phyloP scores from a whole-genome alignment of 2,797 vertebrate species.

The Phalloptychus januarius region DNA sequence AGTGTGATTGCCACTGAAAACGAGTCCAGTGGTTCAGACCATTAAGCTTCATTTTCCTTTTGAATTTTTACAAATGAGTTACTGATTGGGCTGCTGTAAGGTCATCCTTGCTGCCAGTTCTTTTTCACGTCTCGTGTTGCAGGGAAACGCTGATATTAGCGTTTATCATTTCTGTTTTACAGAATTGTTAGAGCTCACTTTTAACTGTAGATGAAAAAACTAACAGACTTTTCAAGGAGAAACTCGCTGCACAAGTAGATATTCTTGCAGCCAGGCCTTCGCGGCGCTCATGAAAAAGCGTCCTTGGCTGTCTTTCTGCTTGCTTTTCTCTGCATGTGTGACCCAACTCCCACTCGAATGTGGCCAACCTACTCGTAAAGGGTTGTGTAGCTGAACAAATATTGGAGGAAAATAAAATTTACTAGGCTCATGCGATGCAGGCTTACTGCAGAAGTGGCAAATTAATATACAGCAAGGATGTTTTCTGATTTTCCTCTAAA shows the following conservation, averaged over 20 bases:
- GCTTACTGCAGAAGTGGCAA: conserved; percentile 43
- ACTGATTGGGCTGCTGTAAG: conserved; percentile 48
- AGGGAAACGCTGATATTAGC: conserved; percentile 34
- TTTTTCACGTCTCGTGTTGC: conserved; percentile 25
- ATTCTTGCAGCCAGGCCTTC: conserved; percentile 39
- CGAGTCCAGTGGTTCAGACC: not conserved
- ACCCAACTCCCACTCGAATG: conserved; percentile 55
- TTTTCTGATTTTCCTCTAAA: conserved; percentile 72
- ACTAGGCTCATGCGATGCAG: conserved; percentile 22
- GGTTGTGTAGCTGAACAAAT: conserved; percentile 46
- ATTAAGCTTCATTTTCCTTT: conserved; percentile 25
- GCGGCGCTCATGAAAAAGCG: conserved; percentile 51
- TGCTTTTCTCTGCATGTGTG: conserved; percentile 47
- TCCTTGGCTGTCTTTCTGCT: conserved; percentile 57
- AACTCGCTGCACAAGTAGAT: conserved; percentile 35
- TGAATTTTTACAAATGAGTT: conserved; percentile 45
- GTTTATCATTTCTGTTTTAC: conserved; percentile 17
- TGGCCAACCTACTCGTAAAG: conserved; percentile 42
- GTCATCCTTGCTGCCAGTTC: conserved; percentile 40
- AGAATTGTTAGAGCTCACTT: conserved; percentile 30
- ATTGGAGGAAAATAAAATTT: conserved; percentile 47
- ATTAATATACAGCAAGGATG: conserved; percentile 49
- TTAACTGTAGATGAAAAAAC: conserved; percentile 36
- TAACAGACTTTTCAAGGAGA: conserved; percentile 36
- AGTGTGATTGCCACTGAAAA: conserved; percentile 9